Conservation (phyloP, 2,113 vertebrate genomes). For the Eclectus roratus region DNA sequence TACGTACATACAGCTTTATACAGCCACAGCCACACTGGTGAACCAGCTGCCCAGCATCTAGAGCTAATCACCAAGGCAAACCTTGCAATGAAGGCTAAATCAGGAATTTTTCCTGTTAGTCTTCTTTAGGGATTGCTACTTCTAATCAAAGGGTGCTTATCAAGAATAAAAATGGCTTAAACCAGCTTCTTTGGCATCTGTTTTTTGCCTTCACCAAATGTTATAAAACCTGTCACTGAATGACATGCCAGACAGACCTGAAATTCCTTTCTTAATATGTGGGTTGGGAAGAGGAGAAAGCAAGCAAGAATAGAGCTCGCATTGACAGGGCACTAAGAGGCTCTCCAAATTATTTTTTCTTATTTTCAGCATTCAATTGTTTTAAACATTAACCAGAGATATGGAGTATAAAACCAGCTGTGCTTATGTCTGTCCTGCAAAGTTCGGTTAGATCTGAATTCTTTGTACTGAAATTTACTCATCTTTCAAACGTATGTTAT, state of each 20-base stretch:
- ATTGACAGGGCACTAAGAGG: neutral
- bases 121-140: neutral
- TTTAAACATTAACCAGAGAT: constrained; percentile 27
- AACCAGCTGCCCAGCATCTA: neutral
- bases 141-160: neutral
- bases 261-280: neutral
- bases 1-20: neutral
- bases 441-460: neutral
- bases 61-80: neutral
- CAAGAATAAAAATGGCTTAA: neutral
- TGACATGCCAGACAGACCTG: neutral
- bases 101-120: neutral
- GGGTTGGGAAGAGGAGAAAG: neutral
- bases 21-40: neutral
- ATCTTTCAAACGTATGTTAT: constrained; percentile 19
- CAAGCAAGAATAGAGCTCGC: neutral
- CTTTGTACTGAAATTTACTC: constrained; percentile 15
- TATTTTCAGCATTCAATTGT: constrained; percentile 30
- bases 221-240: neutral
- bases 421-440: constrained; percentile 1
- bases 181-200: neutral
- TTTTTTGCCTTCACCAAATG: neutral
- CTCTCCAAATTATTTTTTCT: neutral
- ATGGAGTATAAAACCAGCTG: constrained; percentile 25
- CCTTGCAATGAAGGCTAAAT: neutral